These are phyloP conservation scores for Cinclus cinclus DNA, from an alignment of 2,113 vertebrate genomes.

Conservation along the genomic window DNA sequence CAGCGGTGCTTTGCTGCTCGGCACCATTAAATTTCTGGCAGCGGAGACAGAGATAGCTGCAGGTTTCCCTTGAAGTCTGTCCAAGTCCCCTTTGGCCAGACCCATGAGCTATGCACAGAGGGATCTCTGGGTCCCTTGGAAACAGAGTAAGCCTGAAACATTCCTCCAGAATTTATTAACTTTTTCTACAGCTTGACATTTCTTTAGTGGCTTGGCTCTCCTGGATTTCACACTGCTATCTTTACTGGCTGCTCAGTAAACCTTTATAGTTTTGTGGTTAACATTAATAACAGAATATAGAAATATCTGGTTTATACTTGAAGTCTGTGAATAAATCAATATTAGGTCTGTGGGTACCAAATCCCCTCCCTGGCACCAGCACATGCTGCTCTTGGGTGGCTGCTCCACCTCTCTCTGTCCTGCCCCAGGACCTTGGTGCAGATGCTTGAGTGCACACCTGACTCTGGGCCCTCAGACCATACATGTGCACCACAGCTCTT, in stretches of 20 bases:
- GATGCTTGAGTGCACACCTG: background rate
- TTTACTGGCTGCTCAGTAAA: background rate
- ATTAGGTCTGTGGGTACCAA: background rate
- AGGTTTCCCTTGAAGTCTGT: conserved; percentile 63
- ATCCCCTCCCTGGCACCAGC: background rate
- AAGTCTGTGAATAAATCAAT: background rate
- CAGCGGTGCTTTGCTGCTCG: background rate
- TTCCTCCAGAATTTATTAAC: conserved; percentile 31
- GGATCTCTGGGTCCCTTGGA: conserved; percentile 17
- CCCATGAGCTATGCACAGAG: background rate
- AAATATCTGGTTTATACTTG: conserved; percentile 31
- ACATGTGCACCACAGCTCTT: fast-evolving
- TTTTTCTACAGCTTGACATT: conserved; percentile 19
- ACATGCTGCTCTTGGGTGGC: background rate
- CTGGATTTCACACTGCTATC: conserved; percentile 7
- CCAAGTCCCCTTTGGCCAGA: conserved; percentile 27
- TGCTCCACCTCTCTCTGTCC: background rate
- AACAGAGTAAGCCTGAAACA: background rate
- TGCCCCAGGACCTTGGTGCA: background rate
- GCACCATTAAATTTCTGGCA: conserved; percentile 41
- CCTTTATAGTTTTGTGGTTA: background rate
- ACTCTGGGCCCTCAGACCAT: background rate
- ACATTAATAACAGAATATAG: conserved; percentile 8
- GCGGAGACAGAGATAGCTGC: background rate
- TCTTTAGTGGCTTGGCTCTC: background rate